phyloP scores from a whole-genome alignment of 2,888 invertebrate species.

The Leptinotarsa peninsularis region DNA sequence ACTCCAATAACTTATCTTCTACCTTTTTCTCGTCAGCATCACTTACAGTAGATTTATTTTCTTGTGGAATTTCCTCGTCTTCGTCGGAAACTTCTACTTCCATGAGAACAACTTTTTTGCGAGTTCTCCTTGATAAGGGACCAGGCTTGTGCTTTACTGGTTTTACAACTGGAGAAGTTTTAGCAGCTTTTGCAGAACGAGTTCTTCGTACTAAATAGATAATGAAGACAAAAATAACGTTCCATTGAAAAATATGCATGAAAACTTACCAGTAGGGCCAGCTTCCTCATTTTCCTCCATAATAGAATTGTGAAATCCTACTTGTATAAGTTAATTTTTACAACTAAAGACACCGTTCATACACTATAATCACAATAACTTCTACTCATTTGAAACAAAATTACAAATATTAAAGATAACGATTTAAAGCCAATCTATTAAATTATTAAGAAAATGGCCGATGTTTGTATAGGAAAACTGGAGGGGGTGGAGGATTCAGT shows the following conservation, averaged over 20 bases:
- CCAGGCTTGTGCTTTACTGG: conserved; percentile 52
- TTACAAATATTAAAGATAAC: too few relatives aligned
- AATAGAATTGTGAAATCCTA: background rate
- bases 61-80: conserved; percentile 54
- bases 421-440: too few relatives aligned
- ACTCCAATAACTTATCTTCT: conserved; percentile 31
- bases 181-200: conserved; percentile 69
- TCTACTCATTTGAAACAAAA: too few relatives aligned
- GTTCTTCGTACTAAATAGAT: conserved; percentile 69
- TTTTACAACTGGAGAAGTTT: conserved; percentile 54
- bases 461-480: too few relatives aligned
- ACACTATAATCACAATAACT: background rate
- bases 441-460: too few relatives aligned
- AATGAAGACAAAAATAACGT: background rate
- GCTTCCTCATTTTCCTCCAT: conserved; percentile 39
- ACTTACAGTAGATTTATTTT: conserved; percentile 38
- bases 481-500: too few relatives aligned
- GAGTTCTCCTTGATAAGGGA: conserved; percentile 59
- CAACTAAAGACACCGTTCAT: too few relatives aligned
- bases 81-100: conserved; percentile 68
- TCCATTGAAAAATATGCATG: background rate
- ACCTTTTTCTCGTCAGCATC: conserved; percentile 47
- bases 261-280: conserved; percentile 32
- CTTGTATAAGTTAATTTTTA: too few relatives aligned
- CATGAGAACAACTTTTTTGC: conserved; percentile 64